Conservation (phyloP, 1,140 invertebrate species). For the Eriocheir sinensis region DNA sequence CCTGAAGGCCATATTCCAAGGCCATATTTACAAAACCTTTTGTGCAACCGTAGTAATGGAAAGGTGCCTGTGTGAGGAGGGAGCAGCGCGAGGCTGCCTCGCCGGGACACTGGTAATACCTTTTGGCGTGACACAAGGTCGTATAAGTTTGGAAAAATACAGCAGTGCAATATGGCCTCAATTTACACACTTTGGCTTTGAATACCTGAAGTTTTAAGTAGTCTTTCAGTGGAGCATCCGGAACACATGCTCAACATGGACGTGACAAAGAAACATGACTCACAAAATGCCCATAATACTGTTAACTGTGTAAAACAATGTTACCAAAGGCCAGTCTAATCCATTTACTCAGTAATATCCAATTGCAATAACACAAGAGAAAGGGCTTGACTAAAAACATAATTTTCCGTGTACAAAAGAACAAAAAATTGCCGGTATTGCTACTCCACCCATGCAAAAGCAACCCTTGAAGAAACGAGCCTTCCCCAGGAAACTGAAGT, state of each 20-base stretch:
- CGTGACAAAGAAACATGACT: constrained; percentile 54
- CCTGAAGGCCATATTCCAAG: constrained; percentile 46
- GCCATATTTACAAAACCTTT: constrained; percentile 46
- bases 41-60: constrained; percentile 51
- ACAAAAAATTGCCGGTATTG: background rate
- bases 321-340: constrained; percentile 45
- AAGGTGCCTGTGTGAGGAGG: constrained; percentile 18
- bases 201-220: constrained; percentile 76
- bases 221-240: constrained; percentile 38
- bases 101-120: background rate
- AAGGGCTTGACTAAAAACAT: background rate
- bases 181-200: constrained; percentile 73
- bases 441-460: background rate
- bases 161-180: constrained; percentile 57
- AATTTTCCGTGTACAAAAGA: constrained; percentile 18
- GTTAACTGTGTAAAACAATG: constrained; percentile 59
- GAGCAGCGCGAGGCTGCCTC: background rate
- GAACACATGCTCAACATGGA: constrained; percentile 63
- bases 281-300: constrained; percentile 76
- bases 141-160: constrained; percentile 62
- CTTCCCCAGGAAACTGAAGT: background rate
- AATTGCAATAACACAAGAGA: background rate
- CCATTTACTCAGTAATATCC: background rate
- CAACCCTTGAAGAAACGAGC: background rate
- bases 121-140: background rate